phyloP scores from a whole-genome alignment of 2,797 vertebrate species.

The Petrocephalus schoutedeni region DNA sequence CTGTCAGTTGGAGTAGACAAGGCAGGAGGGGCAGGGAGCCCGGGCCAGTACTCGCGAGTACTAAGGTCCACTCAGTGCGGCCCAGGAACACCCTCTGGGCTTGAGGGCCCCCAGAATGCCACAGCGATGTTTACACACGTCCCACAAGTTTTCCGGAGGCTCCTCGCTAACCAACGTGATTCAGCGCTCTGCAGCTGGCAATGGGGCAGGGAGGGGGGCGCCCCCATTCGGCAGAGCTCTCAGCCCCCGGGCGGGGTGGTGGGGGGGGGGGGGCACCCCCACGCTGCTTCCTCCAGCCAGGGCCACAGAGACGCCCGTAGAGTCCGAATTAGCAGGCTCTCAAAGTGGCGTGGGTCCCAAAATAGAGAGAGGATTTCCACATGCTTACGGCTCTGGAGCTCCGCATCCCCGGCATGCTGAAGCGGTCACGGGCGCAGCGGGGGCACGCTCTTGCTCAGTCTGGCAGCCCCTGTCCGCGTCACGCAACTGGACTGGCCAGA shows the following conservation, averaged over 20 bases:
- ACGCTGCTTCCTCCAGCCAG: neutral
- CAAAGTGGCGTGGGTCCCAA: constrained; percentile 27
- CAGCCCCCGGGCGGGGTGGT: neutral
- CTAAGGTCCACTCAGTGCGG: constrained; percentile 15
- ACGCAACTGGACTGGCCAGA: neutral
- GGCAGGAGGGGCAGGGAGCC: constrained; percentile 26
- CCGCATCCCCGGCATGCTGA: neutral
- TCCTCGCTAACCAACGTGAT: neutral
- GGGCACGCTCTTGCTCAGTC: constrained; percentile 5
- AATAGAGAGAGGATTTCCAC: constrained; percentile 46
- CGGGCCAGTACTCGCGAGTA: neutral
- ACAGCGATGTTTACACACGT: neutral
- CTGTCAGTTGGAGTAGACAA: constrained; percentile 56
- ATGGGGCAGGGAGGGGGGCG: neutral
- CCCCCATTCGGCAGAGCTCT: neutral
- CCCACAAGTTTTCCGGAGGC: neutral
- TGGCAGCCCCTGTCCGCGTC: neutral
- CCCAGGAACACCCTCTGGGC: constrained; percentile 32
- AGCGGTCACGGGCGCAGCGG: constrained; percentile 24
- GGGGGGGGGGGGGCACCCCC: too few relatives aligned
- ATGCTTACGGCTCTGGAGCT: constrained; percentile 36
- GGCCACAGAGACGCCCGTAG: neutral
- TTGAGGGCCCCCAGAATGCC: constrained; percentile 48
- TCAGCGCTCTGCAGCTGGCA: neutral
- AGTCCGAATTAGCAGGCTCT: constrained; percentile 24